Evolutionary conservation across 1,140 invertebrate genomes (phyloP).

Genomic region (Agrypnia vestita): DNA sequence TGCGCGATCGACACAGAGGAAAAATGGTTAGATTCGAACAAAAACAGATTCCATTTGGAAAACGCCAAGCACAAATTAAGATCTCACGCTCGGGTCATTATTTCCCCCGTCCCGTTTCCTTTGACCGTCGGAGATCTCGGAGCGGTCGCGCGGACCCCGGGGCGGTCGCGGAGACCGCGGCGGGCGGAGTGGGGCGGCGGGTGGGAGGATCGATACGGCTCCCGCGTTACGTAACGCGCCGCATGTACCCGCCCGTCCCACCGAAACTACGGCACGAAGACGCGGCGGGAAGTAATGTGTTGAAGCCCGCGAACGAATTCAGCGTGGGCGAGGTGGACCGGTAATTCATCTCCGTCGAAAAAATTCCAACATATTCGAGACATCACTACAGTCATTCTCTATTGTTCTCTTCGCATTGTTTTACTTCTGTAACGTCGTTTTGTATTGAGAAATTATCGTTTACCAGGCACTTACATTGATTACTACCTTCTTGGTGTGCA

Average conservation of each 20-base stretch:
- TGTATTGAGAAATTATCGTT: too few relatives aligned
- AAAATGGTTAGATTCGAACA: not conserved
- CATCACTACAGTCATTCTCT: too few relatives aligned
- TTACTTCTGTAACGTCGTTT: too few relatives aligned
- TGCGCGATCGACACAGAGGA: not conserved
- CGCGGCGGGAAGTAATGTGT: not conserved
- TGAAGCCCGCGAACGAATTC: not conserved
- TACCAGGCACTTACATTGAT: too few relatives aligned
- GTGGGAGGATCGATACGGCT: conserved; percentile 38
- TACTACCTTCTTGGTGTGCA: too few relatives aligned
- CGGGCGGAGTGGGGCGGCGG: not conserved
- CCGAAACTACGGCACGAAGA: not conserved
- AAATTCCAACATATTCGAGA: not conserved
- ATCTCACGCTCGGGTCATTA: not conserved
- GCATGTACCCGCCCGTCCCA: conserved; percentile 26
- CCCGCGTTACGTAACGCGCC: conserved; percentile 40
- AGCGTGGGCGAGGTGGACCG: not conserved
- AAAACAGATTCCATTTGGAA: not conserved
- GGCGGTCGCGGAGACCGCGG: not conserved
- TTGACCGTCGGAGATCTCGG: not conserved
- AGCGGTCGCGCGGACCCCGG: not conserved
- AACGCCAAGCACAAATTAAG: not conserved
- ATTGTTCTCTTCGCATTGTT: too few relatives aligned
- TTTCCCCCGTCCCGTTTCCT: conserved; percentile 15
- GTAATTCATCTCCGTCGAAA: not conserved